Evolutionary conservation across 2,113 vertebrate genomes (phyloP), one percentile per base, ranked within the genome.

Genomic region (Myrmecophaga tridactyla): DNA sequence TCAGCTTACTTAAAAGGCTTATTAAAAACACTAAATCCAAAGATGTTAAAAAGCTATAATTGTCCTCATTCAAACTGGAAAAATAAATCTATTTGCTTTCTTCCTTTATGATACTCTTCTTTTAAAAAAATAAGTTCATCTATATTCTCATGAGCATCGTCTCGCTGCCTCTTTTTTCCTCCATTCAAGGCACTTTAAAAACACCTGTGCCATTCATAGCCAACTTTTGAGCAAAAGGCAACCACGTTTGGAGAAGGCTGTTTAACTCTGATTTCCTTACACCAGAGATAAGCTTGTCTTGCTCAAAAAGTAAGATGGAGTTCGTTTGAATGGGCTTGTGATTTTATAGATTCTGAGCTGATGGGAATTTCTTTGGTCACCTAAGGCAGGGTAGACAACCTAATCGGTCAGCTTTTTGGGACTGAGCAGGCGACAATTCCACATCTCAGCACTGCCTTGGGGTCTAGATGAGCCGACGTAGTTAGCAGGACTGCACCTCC

Each of bases 181-280:
- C 91, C 96, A 95, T 92, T 89, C 95, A 97, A 98, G 67, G 72
- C 97, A 97, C 98, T 98, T 98, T 97, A 97, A 94, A 98, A 98
- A 98, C 98, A 98, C 98, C 98, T 98, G 98, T 97, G 97, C 98
- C 98, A 98, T 98, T 98, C 97, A 97, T 77, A 98, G 97, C 72
- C 96, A 97, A 98, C 98, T 98, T 98, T 20, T 96, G 97, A 98
- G 97, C 89, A 97, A 97, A 98, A 97, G 97, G 95, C 98, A 97
- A 94, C 73, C 86, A 73, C 51, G 86, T 97, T 95, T 86, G 48
- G 90, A 94, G 72, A 91, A 94, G 73, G 88, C 90, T 92, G 69
- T 78, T 97, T 95, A 83, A 86, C 78, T 95, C 95, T 89, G 89
- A 97, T 97, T 98, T 97, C 95, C 95, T 95, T 92, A 86, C 39